These are phyloP conservation scores for Heliconius hortense DNA, from an alignment of 2,888 invertebrate genomes.

Conservation along the genomic window DNA sequence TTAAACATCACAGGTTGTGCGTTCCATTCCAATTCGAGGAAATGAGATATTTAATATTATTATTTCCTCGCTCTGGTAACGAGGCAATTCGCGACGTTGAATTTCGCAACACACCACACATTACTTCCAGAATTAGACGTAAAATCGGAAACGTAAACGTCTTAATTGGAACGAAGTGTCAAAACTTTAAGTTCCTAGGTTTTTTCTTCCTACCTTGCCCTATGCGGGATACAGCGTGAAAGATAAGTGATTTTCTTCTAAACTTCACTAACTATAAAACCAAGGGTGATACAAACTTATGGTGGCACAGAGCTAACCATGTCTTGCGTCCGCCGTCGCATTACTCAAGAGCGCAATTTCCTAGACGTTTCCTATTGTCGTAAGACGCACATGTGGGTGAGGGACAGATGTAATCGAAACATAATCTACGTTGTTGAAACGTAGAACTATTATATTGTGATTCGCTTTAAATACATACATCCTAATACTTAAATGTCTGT, in stretches of 20 bases:
- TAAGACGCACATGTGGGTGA: constrained; percentile 59
- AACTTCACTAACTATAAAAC: not conserved
- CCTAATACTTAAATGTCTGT: too few relatives aligned
- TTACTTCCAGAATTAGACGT: not conserved
- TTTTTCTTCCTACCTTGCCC: too few relatives aligned
- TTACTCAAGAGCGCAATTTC: constrained; percentile 38
- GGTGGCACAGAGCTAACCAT: not conserved
- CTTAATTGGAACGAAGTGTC: not conserved
- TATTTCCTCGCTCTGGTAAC: too few relatives aligned
- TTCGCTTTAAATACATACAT: not conserved
- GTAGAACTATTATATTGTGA: constrained; percentile 25
- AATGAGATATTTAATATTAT: too few relatives aligned
- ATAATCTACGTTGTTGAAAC: constrained; percentile 36
- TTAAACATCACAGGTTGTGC: too few relatives aligned
- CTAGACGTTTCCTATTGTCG: constrained; percentile 57
- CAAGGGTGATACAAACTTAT: not conserved
- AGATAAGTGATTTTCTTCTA: too few relatives aligned
- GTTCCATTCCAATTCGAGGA: too few relatives aligned
- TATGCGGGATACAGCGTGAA: too few relatives aligned
- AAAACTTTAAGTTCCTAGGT: not conserved
- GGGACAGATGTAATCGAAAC: constrained; percentile 53
- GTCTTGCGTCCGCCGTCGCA: constrained; percentile 25
- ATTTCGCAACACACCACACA: not conserved
- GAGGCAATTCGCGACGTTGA: not conserved
- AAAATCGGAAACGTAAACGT: not conserved